Base-by-base conservation (phyloP, 1,140 invertebrate genomes). In the Bilobella aurantiaca region DNA sequence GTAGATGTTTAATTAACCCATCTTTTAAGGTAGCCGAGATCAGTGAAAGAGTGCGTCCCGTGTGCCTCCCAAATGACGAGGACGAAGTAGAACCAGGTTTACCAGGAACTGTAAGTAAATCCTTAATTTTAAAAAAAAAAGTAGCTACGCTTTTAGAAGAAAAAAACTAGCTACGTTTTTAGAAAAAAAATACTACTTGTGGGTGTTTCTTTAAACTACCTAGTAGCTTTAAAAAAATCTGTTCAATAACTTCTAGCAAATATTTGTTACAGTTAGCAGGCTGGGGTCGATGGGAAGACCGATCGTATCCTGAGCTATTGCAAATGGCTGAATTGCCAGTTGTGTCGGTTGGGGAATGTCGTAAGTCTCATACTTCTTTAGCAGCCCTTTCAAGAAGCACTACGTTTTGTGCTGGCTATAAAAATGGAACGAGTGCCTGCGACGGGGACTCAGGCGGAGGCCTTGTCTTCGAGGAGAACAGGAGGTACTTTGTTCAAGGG, bases 381-480 rank as follows among this genome's bases (percentile, higher is more conserved):
- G 28, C 31, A 31, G 23, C 30, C 30, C 23, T 61, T 12, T 21
- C 34, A 3, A 8, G 59, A 37, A 14, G n/a, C 5, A 37, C 59
- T 3, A 37, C 59, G 21, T 61, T 61, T 25, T 61, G 59, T 37
- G 59, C 59, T 14, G 59, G 59, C 14, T 61, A 61, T 27, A 31
- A 31, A 37, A 61, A 61, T 42, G 59, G 59, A 8, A 61, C 30
- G 3, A 34, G 30, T 37, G 59, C 59, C 2, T 61, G 59, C 27
- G 59, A 61, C 28, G 59, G 59, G 14, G 31, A 61, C 29, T 61
- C 31, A 16, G 59, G 59, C 16, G 31, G 59, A 8, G 59, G 59
- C 16, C 30, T 61, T 2, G 34, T 61, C 14, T 32, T 61, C 12
- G 31, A 34, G 18, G 29, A 61, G 3, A 12, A 31, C 21, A 12